phyloP scores from a whole-genome alignment of 1,140 invertebrate genomes.

The Hormaphis cornu region DNA sequence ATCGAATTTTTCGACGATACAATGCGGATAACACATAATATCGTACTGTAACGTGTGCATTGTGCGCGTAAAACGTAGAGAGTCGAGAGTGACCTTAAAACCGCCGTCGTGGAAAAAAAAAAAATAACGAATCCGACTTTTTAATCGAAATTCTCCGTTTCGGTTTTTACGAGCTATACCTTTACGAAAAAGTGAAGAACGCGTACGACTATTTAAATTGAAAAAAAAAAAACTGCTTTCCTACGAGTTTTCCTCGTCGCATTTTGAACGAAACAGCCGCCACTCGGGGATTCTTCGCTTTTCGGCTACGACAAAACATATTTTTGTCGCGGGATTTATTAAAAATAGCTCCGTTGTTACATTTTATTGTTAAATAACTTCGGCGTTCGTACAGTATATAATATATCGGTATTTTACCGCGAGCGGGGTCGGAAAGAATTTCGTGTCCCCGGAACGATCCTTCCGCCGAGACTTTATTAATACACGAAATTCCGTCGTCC shows the following conservation, averaged over 20 bases:
- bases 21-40: too few relatives aligned
- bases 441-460: not conserved
- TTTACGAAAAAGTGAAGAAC: not conserved
- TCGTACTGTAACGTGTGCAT: too few relatives aligned
- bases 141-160: slow-evolving; percentile 4
- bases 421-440: not conserved
- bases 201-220: not conserved
- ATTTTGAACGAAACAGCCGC: too few relatives aligned
- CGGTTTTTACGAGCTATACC: not conserved
- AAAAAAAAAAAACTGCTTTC: too few relatives aligned
- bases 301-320: not conserved
- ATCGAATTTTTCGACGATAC: too few relatives aligned
- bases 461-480: slow-evolving; percentile 2
- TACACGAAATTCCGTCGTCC: slow-evolving; percentile 19
- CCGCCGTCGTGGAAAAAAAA: not conserved
- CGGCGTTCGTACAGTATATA: not conserved
- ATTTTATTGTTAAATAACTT: not conserved
- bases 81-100: too few relatives aligned
- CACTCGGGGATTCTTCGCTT: too few relatives aligned
- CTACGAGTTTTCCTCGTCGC: too few relatives aligned
- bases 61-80: too few relatives aligned
- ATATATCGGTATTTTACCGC: too few relatives aligned
- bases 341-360: not conserved
- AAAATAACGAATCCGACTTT: not conserved
- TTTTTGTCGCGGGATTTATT: slow-evolving; percentile 6